Evolutionary conservation across 2,113 vertebrate species (phyloP).

Genomic region (Genyomyrus donnyi): DNA sequence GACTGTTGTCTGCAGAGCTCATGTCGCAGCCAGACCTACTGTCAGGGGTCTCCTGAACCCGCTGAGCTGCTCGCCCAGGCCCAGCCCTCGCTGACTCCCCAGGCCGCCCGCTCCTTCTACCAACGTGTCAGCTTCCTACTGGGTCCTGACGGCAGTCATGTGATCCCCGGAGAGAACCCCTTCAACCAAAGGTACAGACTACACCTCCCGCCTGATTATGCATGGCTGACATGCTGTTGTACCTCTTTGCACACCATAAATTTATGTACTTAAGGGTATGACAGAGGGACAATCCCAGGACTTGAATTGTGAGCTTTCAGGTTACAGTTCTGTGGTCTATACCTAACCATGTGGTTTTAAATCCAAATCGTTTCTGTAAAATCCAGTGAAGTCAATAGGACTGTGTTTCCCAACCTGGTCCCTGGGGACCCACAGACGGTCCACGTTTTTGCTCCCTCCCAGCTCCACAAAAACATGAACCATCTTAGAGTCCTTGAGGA

Average conservation of each 20-base stretch:
- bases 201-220: not conserved
- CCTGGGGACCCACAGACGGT: not conserved
- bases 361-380: not conserved
- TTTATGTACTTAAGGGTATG: not conserved
- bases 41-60: conserved; percentile 85
- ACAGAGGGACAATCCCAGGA: not conserved
- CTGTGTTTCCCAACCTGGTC: not conserved
- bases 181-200: conserved; percentile 83
- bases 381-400: not conserved
- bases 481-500: not conserved
- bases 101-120: conserved; percentile 88
- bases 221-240: not conserved
- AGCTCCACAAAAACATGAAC: not conserved
- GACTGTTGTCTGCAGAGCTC: conserved; percentile 93
- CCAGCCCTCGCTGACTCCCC: conserved; percentile 75
- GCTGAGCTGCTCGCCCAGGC: conserved; percentile 82
- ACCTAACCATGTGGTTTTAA: not conserved
- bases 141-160: conserved; percentile 83
- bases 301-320: not conserved
- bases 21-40: conserved; percentile 87
- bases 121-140: conserved; percentile 89
- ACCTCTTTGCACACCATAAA: not conserved
- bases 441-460: not conserved
- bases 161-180: conserved; percentile 80
- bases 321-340: not conserved